Evolutionary conservation across 2,888 invertebrate species (phyloP).

Genomic region (Orchesellides sinensis): DNA sequence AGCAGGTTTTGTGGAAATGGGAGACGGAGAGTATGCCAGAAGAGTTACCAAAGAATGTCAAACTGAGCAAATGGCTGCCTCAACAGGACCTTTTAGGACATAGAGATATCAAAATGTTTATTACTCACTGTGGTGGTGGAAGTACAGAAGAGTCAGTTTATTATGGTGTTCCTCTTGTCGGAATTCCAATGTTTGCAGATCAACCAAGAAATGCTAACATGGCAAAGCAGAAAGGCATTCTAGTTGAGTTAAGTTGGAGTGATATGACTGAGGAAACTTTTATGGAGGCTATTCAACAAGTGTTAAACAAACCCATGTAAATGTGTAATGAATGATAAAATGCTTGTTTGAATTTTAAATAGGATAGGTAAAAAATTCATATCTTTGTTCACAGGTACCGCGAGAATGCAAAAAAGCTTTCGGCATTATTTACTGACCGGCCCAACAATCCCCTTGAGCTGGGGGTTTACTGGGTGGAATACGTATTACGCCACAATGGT

Average conservation of each 20-base stretch:
- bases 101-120: slow-evolving; percentile 78
- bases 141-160: slow-evolving; percentile 84
- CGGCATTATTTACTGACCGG: slow-evolving; percentile 46
- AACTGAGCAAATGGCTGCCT: slow-evolving; percentile 55
- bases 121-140: slow-evolving; percentile 86
- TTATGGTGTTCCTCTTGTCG: slow-evolving; percentile 79
- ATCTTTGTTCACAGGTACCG: slow-evolving; percentile 39
- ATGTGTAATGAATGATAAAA: background rate
- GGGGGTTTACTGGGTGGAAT: slow-evolving; percentile 63
- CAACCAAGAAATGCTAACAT: slow-evolving; percentile 38
- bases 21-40: slow-evolving; percentile 79
- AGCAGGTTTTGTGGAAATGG: slow-evolving; percentile 85
- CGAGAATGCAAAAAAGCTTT: slow-evolving; percentile 43
- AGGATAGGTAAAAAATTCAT: background rate
- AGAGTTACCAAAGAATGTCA: slow-evolving; percentile 76
- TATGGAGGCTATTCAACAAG: slow-evolving; percentile 21
- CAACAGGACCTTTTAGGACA: slow-evolving; percentile 53
- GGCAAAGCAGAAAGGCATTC: slow-evolving; percentile 33
- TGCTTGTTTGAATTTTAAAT: background rate
- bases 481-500: slow-evolving; percentile 61
- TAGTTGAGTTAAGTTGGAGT: slow-evolving; percentile 54
- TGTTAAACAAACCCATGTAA: slow-evolving; percentile 44
- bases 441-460: slow-evolving; percentile 33
- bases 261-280: slow-evolving; percentile 46
- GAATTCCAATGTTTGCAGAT: slow-evolving; percentile 30